These are phyloP conservation scores for Lapara coniferarum DNA, from an alignment of 2,888 invertebrate genomes.

Conservation along the genomic window DNA sequence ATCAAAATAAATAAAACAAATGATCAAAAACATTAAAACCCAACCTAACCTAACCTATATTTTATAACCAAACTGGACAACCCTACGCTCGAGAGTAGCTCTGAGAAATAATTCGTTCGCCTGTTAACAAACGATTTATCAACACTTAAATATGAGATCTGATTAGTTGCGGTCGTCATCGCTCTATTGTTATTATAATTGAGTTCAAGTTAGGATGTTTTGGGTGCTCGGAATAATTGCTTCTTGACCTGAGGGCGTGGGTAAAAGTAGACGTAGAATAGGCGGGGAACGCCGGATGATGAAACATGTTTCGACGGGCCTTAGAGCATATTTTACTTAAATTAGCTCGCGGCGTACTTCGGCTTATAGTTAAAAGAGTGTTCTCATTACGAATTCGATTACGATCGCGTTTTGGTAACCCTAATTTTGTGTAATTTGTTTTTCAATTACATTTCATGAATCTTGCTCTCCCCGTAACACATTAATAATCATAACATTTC, in stretches of 20 bases:
- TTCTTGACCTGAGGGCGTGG: constrained; percentile 44
- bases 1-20: too few species aligned
- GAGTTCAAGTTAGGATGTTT: constrained; percentile 2
- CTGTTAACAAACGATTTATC: constrained; percentile 24
- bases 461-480: too few species aligned
- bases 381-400: not conserved
- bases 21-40: not conserved
- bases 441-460: too few species aligned
- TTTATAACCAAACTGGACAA: not conserved
- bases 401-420: not conserved
- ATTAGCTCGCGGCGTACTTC: constrained; percentile 5
- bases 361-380: not conserved
- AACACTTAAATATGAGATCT: constrained; percentile 21
- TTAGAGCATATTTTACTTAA: constrained; percentile 1
- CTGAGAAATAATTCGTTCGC: constrained; percentile 12
- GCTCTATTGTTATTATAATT: constrained; percentile 1
- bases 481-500: not conserved
- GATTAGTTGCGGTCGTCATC: not conserved
- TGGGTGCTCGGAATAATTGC: constrained; percentile 35
- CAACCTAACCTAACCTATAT: not conserved
- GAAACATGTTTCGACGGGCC: constrained; percentile 34
- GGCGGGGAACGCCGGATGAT: constrained; percentile 44
- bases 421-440: not conserved
- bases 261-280: constrained; percentile 35
- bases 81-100: constrained; percentile 2